A percentile compares a stretch with the other conserved stretches of the same genome.
Conservation (phyloP, 2,797 vertebrate species). For the Emydoidea blandingii region DNA sequence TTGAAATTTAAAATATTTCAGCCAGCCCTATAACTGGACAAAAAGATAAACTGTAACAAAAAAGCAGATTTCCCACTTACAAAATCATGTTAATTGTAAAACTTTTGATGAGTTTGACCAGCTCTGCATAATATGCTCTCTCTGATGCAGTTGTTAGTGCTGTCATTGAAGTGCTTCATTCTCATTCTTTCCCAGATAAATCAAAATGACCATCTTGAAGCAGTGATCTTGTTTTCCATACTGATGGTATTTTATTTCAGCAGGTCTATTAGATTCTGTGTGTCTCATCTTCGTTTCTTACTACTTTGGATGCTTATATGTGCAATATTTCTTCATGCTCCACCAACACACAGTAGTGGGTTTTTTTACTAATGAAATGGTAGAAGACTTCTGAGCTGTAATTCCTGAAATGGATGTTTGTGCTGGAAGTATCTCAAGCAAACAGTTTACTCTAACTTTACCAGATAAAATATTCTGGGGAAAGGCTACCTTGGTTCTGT, state of each 20-base stretch:
- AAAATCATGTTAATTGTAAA: background rate
- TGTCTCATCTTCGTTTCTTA: background rate
- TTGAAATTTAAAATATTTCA: background rate
- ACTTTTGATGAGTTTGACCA: background rate
- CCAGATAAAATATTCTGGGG: conserved; percentile 25
- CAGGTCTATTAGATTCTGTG: background rate
- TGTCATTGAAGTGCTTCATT: background rate
- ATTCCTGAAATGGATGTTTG: conserved; percentile 29
- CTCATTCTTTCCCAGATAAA: background rate
- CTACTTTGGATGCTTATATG: fast-evolving
- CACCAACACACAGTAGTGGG: background rate
- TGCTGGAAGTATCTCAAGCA: background rate
- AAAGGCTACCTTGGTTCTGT: conserved; percentile 33
- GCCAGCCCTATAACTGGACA: background rate
- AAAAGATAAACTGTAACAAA: background rate
- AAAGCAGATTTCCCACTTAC: background rate
- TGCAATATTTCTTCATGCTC: background rate
- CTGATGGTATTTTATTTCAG: background rate
- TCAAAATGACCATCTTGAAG: background rate
- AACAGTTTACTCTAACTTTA: background rate
- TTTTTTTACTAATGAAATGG: background rate
- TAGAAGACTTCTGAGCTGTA: conserved; percentile 1
- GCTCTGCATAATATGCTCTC: background rate
- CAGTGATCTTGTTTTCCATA: background rate
- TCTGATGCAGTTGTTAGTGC: background rate